Evolutionary conservation across 1,140 invertebrate genomes (phyloP), one percentile per base, ranked within the genome.

Genomic region (Atta cephalotes): DNA sequence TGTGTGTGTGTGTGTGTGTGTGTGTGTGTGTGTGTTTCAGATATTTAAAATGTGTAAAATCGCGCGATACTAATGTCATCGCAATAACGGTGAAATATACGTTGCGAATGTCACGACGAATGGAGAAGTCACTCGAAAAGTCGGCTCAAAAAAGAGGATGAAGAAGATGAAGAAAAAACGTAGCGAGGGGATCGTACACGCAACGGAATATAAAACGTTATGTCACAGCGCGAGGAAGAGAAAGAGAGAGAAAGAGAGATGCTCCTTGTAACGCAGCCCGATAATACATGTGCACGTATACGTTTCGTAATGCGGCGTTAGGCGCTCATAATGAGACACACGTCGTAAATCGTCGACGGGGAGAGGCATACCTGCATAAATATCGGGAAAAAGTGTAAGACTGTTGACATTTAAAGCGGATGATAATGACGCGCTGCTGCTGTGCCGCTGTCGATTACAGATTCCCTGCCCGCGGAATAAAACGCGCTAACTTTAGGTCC

Each of bases 341-440:
- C 85, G 85, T 89, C 88, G 89, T 92, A 91, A 91, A 90, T 89
- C 76, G 76, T 89, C 80, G 84, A 89, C 31, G 63, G 45, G 58
- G 85, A 87, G 72, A 90, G 71, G 76, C 85, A 90, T 91, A 82
- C 77, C 62, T 87, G 89, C 85, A 89, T 91, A 91, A 91, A 89
- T 87, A 91, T 60, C 71, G 49, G 12, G 72, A 86, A 89, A 89
- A 89, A 89, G 56, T 79, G 28, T 91, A 92, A 93, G 89, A 94
- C 91, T 91, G 91, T 92, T 94, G 93, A 92, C 93, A 94, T 94
- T 94, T 94, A 93, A 87, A 91, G 84, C 88, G 78, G 63, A 86
- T 84, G 89, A 93, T 93, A 93, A 93, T 94, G 87, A 92, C 86
- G 79, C 89, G 72, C 88, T 51, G 68, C 68, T 35, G 80, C 68